Percentiles rank a stretch among this genome's conserved stretches.
Conservation (phyloP, 2,888 invertebrate genomes). For the Epirrita christyi region DNA sequence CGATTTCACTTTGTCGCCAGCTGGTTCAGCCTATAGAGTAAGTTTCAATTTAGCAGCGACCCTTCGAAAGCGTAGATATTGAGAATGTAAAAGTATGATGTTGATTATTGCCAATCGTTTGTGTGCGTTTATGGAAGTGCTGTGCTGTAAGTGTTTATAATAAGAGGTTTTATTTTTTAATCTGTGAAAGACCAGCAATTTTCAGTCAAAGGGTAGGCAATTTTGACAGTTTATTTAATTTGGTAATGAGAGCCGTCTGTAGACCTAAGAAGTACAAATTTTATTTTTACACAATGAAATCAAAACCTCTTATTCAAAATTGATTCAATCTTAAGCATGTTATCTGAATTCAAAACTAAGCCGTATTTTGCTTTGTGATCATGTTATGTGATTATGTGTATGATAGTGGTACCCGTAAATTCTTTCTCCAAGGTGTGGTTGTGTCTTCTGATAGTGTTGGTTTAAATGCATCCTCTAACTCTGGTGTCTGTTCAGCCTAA, state of each 20-base stretch:
- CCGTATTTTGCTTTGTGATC: not conserved
- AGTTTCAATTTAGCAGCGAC: conserved; percentile 61
- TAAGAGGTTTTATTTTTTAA: not conserved
- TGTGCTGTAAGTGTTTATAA: conserved; percentile 19
- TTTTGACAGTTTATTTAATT: too few species aligned
- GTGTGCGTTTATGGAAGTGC: conserved; percentile 39
- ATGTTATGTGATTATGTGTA: conserved; percentile 2
- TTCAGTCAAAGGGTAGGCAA: too few species aligned
- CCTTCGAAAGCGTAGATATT: conserved; percentile 51
- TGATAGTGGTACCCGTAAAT: conserved; percentile 56
- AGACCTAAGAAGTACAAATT: too few species aligned
- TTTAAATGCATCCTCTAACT: conserved; percentile 72
- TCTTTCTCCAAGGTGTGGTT: conserved; percentile 65
- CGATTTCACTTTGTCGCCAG: conserved; percentile 64
- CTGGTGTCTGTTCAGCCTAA: conserved; percentile 78
- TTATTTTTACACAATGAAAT: too few species aligned
- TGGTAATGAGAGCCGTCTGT: too few species aligned
- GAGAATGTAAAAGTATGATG: conserved; percentile 1
- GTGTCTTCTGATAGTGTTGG: conserved; percentile 71
- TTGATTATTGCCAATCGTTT: conserved; percentile 32
- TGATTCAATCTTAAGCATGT: conserved; percentile 1
- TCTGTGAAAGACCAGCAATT: too few species aligned
- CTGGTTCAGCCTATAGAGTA: conserved; percentile 76
- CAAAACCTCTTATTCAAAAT: too few species aligned
- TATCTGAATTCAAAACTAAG: conserved; percentile 7